phyloP scores from a whole-genome alignment of 2,888 invertebrate species.

The Notocelia uddmanniana region DNA sequence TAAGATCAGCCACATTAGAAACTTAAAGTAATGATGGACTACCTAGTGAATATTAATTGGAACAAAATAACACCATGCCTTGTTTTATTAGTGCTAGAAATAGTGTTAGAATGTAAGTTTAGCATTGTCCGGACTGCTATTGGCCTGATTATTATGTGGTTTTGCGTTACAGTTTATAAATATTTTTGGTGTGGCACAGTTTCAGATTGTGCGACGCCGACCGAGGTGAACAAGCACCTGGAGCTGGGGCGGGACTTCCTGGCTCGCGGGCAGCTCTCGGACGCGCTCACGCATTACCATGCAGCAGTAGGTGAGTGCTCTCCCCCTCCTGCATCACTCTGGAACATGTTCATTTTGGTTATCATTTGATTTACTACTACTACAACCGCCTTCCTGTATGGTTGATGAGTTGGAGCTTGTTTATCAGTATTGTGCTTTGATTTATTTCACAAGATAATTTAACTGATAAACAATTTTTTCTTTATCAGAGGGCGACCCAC shows the following conservation, averaged over 20 bases:
- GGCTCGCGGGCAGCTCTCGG: constrained; percentile 96
- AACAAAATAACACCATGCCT: constrained; percentile 89
- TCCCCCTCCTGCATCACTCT: background rate
- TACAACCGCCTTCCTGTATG: background rate
- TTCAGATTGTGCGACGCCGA: constrained; percentile 88
- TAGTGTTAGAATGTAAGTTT: constrained; percentile 88
- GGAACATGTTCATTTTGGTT: background rate
- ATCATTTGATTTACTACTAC: background rate
- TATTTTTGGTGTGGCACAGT: constrained; percentile 79
- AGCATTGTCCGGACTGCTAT: constrained; percentile 44
- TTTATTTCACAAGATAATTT: constrained; percentile 10
- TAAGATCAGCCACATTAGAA: constrained; percentile 66
- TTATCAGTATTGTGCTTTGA: background rate
- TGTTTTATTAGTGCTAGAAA: constrained; percentile 88
- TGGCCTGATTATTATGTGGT: constrained; percentile 45
- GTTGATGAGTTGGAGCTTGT: background rate
- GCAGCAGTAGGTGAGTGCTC: constrained; percentile 95
- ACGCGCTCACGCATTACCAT: constrained; percentile 99
- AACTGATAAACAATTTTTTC: constrained; percentile 31
- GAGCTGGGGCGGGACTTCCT: constrained; percentile 97
- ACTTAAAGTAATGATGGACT: constrained; percentile 79
- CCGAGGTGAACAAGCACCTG: constrained; percentile 96
- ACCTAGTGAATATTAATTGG: constrained; percentile 84
- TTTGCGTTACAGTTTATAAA: constrained; percentile 56
- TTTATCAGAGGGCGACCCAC: constrained; percentile 95